Base-by-base conservation (phyloP, 64 coral and sea anemone species). In the Porites australiensis region DNA sequence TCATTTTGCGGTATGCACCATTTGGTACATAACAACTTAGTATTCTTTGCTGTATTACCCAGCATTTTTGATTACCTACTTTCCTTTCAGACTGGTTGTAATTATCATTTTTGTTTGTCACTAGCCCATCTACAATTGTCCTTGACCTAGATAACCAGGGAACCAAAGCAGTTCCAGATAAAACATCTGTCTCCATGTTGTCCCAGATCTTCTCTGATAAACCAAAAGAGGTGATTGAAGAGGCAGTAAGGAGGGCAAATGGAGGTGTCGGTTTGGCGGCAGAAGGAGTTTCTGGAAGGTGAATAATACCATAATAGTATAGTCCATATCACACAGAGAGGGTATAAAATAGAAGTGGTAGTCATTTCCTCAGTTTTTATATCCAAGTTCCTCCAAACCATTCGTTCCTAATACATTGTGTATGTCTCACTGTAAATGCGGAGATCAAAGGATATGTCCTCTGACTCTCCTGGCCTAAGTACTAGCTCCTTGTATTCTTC, bases 171-270 rank as follows among this genome's bases (percentile, higher is more conserved):
- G 83, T 37, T 62, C 8, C 45, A 77, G 73, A 79, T 79, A 74
- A 49, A 89, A 52, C 75, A 60, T 89, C 88, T 65, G 43, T 89
- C 50, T 89, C 88, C 58, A 79, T 79, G 51, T 50, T 89, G 58
- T 19, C 52, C 46, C 71, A 79, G 22, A 79, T 90, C 7, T 90
- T 90, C 60, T 75, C 74, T 79, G 88, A 78, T 9, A 50, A 37
- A 77, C 75, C 74, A 89, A 60, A 57, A 9, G 37, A 45, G 58
- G 74, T 63, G 44, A 89, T 78, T 50, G 88, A 67, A 79, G 43
- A 79, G 21, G 88, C 88, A 89, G 58, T 89, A 2, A 78, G 58
- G 74, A 89, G 4, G 74, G 70, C 88, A 52, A 54, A 65, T 79
- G 88, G 88, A 49, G 79, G 21, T 79, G 76, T 89, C 53, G 11